Conservation (phyloP, 1,140 invertebrate genomes). For the Choristoneura fumiferana region DNA sequence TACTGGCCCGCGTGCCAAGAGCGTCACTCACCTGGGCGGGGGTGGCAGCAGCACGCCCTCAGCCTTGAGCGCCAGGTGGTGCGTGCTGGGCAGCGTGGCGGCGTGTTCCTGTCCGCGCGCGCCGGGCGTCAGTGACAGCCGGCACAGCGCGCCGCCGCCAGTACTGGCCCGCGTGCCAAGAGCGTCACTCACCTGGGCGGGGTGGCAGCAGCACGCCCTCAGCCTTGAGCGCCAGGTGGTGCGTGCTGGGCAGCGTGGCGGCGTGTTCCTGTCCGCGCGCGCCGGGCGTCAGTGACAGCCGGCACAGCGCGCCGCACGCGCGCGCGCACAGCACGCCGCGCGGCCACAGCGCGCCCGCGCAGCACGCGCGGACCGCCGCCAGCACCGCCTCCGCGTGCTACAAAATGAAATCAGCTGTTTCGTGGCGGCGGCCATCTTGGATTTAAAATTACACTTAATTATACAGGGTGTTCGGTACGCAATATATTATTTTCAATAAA, state of each 20-base stretch:
- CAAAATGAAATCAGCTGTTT: conserved; percentile 24
- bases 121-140: conserved; percentile 49
- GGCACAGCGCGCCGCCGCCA: conserved; percentile 49
- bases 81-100: conserved; percentile 46
- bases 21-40: conserved; percentile 23
- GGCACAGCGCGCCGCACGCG: conserved; percentile 42
- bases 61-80: conserved; percentile 89
- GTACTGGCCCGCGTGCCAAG: too few species aligned
- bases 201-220: conserved; percentile 89
- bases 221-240: conserved; percentile 89
- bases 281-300: conserved; percentile 24
- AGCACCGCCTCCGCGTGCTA: conserved; percentile 86
- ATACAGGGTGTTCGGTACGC: too few species aligned
- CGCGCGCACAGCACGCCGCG: conserved; percentile 86
- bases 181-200: conserved; percentile 23
- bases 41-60: conserved; percentile 89
- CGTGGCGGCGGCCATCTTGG: too few species aligned
- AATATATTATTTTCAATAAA: too few species aligned
- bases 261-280: conserved; percentile 50
- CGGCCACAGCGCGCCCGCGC: conserved; percentile 85
- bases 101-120: conserved; percentile 50
- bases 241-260: conserved; percentile 46
- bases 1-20: too few species aligned
- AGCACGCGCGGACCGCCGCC: conserved; percentile 83
- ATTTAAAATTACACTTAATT: too few species aligned